Conservation (phyloP, 2,888 invertebrate genomes). For the Tetrapedia diversipes region DNA sequence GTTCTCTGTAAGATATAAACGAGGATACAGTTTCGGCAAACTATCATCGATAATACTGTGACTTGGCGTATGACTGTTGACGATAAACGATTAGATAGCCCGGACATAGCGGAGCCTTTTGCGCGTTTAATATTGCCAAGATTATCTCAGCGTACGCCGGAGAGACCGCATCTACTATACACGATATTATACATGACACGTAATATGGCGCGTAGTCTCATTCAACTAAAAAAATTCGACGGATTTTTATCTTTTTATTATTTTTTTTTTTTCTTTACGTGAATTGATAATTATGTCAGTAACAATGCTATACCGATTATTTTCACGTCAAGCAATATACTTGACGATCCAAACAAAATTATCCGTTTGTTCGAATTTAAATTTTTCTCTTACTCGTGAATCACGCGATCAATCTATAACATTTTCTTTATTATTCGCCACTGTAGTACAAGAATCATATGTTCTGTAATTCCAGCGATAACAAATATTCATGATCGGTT, state of each 20-base stretch:
- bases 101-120: constrained; percentile 50
- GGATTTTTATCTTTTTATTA: neutral
- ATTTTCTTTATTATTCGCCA: constrained; percentile 12
- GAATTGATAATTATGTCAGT: constrained; percentile 48
- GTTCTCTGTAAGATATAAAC: neutral
- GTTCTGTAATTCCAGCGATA: neutral
- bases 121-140: constrained; percentile 65
- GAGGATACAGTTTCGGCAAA: constrained; percentile 42
- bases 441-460: neutral
- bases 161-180: constrained; percentile 12
- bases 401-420: constrained; percentile 49
- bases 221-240: constrained; percentile 25
- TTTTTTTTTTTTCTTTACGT: constrained; percentile 12
- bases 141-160: constrained; percentile 56
- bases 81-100: constrained; percentile 68
- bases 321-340: constrained; percentile 49
- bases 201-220: neutral
- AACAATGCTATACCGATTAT: constrained; percentile 59
- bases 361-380: constrained; percentile 25
- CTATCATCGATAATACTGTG: constrained; percentile 53
- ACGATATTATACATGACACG: neutral
- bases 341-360: constrained; percentile 4
- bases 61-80: constrained; percentile 46
- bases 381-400: constrained; percentile 28
- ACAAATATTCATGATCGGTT: constrained; percentile 23